Percentiles rank a stretch among this genome's conserved stretches.
These are phyloP conservation scores for Drosophila parabipectinata DNA, from an alignment of 1,140 invertebrate genomes.

Conservation along the genomic window DNA sequence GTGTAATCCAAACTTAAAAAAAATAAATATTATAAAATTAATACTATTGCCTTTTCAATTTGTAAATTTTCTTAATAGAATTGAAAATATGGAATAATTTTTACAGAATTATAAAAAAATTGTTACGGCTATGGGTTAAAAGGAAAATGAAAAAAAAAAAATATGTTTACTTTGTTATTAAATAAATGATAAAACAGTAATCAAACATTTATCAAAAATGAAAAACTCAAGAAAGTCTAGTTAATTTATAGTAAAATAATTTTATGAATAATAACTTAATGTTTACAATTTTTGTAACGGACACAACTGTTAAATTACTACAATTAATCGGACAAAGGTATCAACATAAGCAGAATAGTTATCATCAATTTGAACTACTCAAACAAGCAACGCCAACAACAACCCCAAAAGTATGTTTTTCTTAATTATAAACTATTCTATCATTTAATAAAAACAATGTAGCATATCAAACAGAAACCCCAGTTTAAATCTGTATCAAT, in stretches of 20 bases:
- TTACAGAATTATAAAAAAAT: too few species aligned
- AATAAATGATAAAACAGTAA: too few species aligned
- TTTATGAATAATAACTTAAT: too few species aligned
- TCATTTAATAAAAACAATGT: conserved; percentile 25
- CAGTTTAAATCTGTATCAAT: too few species aligned
- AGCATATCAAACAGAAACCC: too few species aligned
- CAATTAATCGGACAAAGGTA: conserved; percentile 1
- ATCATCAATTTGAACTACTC: conserved; percentile 5
- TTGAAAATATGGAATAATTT: not conserved
- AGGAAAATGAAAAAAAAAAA: too few species aligned
- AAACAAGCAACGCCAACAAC: conserved; percentile 23
- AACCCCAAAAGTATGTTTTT: conserved; percentile 42
- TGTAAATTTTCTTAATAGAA: not conserved
- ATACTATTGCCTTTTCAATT: not conserved
- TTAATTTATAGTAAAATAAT: too few species aligned
- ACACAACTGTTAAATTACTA: not conserved
- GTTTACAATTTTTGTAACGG: too few species aligned
- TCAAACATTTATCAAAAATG: too few species aligned
- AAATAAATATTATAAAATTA: conserved; percentile 33
- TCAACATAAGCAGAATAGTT: conserved; percentile 8
- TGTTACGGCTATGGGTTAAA: too few species aligned
- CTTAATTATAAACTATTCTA: conserved; percentile 29
- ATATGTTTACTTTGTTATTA: too few species aligned
- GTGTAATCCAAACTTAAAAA: conserved; percentile 84
- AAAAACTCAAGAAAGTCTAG: too few species aligned